These are phyloP conservation scores for Margarornis squamiger DNA, from an alignment of 2,797 vertebrate genomes.

Conservation along the genomic window DNA sequence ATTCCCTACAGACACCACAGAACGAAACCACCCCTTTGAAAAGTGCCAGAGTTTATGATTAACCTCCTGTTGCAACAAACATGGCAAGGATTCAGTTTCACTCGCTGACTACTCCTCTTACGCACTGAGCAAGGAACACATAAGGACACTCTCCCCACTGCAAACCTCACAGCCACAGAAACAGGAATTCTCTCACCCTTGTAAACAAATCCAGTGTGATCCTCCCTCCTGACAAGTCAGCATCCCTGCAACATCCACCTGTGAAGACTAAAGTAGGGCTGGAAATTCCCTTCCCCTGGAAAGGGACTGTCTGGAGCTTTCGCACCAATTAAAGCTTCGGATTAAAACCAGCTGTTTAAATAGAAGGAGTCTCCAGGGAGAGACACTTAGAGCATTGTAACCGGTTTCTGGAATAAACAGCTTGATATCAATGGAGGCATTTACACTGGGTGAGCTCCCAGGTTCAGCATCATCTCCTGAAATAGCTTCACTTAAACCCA, in stretches of 20 bases:
- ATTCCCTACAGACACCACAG: background rate
- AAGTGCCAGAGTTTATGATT: conserved; percentile 46
- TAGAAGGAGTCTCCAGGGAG: conserved; percentile 12
- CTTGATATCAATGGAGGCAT: background rate
- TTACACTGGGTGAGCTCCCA: background rate
- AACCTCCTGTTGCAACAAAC: conserved; percentile 48
- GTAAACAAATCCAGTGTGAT: background rate
- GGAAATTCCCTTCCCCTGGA: conserved; percentile 38
- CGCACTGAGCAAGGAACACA: background rate
- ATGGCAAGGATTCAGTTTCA: conserved; percentile 48
- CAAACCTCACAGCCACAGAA: background rate
- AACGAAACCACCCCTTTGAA: background rate
- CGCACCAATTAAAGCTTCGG: conserved; percentile 12
- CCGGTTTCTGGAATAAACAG: conserved; percentile 30
- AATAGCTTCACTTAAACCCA: background rate
- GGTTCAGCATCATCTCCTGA: background rate
- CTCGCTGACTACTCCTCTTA: conserved; percentile 30
- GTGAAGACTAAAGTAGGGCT: background rate
- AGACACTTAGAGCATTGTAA: conserved; percentile 33
- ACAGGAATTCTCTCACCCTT: background rate
- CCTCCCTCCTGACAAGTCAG: background rate
- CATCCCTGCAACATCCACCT: background rate
- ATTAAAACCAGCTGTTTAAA: conserved; percentile 58
- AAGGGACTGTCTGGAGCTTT: background rate
- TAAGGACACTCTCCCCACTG: background rate